These are phyloP conservation scores for Balaeniceps rex DNA, from an alignment of 2,113 vertebrate species.

Conservation along the genomic window DNA sequence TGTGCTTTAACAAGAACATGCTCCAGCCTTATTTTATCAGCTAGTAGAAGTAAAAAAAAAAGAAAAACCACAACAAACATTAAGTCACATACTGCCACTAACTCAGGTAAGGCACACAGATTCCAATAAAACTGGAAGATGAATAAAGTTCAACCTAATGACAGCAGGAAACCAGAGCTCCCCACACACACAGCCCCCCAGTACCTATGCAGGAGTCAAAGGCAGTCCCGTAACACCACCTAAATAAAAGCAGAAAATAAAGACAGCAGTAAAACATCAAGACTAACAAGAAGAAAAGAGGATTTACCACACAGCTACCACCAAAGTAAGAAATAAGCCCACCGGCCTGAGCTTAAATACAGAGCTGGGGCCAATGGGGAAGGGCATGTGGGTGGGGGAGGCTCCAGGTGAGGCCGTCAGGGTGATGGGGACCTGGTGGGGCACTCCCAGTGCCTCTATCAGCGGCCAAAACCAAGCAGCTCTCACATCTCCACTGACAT, in stretches of 20 bases:
- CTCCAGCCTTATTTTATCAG: not conserved
- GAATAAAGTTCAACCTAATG: fast-evolving
- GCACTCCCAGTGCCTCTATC: fast-evolving
- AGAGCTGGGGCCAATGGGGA: not conserved
- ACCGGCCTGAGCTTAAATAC: not conserved
- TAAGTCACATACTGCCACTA: too few species aligned
- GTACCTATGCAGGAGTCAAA: fast-evolving
- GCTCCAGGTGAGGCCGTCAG: not conserved
- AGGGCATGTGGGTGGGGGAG: not conserved
- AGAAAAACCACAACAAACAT: too few species aligned
- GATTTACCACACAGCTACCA: fast-evolving
- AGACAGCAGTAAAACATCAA: fast-evolving
- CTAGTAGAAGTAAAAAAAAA: fast-evolving
- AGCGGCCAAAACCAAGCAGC: not conserved
- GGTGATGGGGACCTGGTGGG: not conserved
- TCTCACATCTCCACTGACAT: too few species aligned
- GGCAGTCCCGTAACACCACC: fast-evolving
- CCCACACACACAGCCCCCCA: fast-evolving
- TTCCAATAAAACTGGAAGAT: fast-evolving
- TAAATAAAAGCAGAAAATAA: fast-evolving
- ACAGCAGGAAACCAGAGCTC: not conserved
- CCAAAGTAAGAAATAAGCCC: fast-evolving
- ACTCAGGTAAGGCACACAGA: fast-evolving
- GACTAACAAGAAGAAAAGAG: fast-evolving
- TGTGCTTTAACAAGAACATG: fast-evolving